A percentile compares a stretch with the other conserved stretches of the same genome.
phyloP scores from a whole-genome alignment of 2,888 invertebrate genomes.

The Corbicula japonica region DNA sequence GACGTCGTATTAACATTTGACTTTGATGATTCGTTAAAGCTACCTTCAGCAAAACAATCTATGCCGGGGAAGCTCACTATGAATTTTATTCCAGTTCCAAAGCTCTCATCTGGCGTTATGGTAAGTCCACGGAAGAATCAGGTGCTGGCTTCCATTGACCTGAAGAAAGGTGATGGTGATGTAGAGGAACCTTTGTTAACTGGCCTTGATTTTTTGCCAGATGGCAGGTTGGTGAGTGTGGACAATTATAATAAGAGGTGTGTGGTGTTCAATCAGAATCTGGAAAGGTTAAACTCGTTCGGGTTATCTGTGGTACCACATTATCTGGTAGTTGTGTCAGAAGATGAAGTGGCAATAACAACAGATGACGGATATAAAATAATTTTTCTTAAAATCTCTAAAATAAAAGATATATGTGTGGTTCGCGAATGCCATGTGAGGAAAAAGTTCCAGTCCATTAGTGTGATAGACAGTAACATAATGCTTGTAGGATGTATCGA shows the following conservation, averaged over 20 bases:
- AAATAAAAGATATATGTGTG: neutral
- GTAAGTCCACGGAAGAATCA: too few relatives aligned
- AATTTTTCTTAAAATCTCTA: neutral
- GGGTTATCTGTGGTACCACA: neutral
- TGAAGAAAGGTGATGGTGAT: neutral
- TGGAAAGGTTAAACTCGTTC: too few relatives aligned
- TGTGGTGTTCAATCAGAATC: neutral
- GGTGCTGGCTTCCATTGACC: too few relatives aligned
- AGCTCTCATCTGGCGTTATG: too few relatives aligned
- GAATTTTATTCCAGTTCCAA: too few relatives aligned
- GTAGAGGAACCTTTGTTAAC: neutral
- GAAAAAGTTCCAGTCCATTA: neutral
- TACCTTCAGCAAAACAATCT: too few relatives aligned
- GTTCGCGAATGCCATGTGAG: neutral
- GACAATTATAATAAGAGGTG: neutral
- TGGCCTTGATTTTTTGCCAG: constrained; percentile 19
- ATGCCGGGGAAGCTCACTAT: too few relatives aligned
- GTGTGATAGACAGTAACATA: neutral
- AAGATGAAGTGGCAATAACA: constrained; percentile 8
- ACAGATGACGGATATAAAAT: neutral
- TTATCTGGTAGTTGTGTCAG: neutral
- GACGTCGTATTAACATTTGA: too few relatives aligned
- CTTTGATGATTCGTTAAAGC: too few relatives aligned
- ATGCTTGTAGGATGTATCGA: neutral
- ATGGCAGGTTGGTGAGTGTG: constrained; percentile 6